Evolutionary conservation across 2,888 invertebrate species (phyloP).

Genomic region (Liopterus haemorrhoidalis): DNA sequence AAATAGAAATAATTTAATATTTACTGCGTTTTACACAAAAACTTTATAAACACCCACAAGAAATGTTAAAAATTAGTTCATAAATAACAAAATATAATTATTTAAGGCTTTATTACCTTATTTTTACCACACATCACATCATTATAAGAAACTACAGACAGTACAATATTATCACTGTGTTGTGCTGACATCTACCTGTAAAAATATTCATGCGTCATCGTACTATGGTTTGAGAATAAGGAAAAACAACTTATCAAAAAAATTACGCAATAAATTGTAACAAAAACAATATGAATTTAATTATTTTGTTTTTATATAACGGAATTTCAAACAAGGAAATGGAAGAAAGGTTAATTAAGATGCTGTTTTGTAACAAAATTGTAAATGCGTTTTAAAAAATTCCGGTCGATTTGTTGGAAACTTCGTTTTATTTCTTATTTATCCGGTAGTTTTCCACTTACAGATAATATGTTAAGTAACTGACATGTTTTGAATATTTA

Average conservation of each 20-base stretch:
- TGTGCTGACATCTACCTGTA: conserved; percentile 35
- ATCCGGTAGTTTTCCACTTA: too few species aligned
- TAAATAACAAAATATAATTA: conserved; percentile 14
- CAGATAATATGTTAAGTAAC: too few species aligned
- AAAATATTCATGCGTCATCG: conserved; percentile 22
- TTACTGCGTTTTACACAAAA: too few species aligned
- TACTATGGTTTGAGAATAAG: neutral
- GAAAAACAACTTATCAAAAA: neutral
- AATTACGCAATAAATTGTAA: neutral
- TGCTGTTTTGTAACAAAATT: neutral
- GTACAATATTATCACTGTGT: conserved; percentile 44
- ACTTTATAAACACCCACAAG: neutral
- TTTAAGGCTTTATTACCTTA: conserved; percentile 42
- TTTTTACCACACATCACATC: conserved; percentile 44
- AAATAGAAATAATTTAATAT: too few species aligned
- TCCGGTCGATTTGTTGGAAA: too few species aligned
- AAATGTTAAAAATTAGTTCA: neutral
- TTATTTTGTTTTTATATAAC: neutral
- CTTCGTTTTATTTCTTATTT: too few species aligned
- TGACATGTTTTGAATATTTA: too few species aligned
- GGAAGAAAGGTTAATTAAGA: neutral
- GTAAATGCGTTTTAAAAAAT: neutral
- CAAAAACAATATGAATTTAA: neutral
- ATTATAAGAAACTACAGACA: conserved; percentile 41
- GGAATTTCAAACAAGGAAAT: neutral